Percentiles rank a stretch among this genome's conserved stretches.
phyloP scores from a whole-genome alignment of 2,113 vertebrate genomes.

The Hydrolagus affinis region DNA sequence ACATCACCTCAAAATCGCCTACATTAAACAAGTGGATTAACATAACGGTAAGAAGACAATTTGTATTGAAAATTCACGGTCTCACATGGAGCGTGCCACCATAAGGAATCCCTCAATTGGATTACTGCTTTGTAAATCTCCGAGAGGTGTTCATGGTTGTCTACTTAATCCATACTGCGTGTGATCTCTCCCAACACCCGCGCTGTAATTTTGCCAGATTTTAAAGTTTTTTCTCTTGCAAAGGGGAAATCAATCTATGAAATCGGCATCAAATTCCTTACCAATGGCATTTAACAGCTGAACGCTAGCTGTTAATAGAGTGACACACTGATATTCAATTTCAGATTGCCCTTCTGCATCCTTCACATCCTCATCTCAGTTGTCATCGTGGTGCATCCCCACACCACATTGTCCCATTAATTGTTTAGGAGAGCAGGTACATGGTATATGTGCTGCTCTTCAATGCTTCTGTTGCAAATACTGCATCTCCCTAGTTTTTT shows the following conservation, averaged over 20 bases:
- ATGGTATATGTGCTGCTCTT: not conserved
- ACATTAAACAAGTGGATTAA: not conserved
- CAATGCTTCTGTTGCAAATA: not conserved
- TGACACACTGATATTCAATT: not conserved
- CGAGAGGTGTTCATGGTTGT: not conserved
- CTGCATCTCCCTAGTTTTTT: not conserved
- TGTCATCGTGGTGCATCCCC: not conserved
- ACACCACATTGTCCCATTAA: not conserved
- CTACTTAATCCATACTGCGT: not conserved
- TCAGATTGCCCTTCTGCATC: conserved; percentile 33
- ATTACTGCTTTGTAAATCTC: not conserved
- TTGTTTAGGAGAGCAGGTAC: not conserved
- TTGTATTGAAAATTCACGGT: not conserved
- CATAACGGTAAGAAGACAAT: not conserved
- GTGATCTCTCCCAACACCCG: not conserved
- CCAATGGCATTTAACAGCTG: not conserved
- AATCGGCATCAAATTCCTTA: not conserved
- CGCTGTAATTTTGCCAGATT: conserved; percentile 5
- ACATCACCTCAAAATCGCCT: not conserved
- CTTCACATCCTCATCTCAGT: conserved; percentile 29
- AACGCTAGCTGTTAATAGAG: not conserved
- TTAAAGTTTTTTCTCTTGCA: not conserved
- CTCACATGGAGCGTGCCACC: not conserved
- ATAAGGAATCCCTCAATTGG: not conserved
- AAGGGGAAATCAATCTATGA: not conserved